A percentile compares a stretch with the other conserved stretches of the same genome.
phyloP scores from a whole-genome alignment of 2,113 vertebrate species.

The Tautogolabrus adspersus region DNA sequence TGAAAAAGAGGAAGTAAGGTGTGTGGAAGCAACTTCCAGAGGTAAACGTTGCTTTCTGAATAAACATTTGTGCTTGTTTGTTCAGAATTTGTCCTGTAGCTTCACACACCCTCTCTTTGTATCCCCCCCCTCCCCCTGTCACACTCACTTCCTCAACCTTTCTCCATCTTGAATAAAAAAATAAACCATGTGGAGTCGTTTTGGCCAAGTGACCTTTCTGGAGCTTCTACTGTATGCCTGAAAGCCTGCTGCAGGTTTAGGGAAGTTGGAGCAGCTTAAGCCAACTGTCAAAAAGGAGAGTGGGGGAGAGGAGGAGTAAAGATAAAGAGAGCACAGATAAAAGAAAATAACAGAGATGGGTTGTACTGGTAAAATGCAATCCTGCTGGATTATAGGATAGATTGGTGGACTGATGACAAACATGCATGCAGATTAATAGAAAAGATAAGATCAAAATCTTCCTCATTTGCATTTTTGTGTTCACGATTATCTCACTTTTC shows the following conservation, averaged over 20 bases:
- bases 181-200: not conserved
- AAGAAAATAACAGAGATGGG: slow-evolving; percentile 8
- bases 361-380: not conserved
- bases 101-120: slow-evolving; percentile 16
- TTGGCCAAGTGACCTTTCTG: slow-evolving; percentile 18
- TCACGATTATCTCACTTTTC: not conserved
- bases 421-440: not conserved
- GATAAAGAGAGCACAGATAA: slow-evolving; percentile 62
- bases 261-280: slow-evolving; percentile 67
- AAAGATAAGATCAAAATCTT: not conserved
- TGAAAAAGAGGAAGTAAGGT: slow-evolving; percentile 79
- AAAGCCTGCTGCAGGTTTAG: slow-evolving; percentile 57
- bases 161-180: slow-evolving; percentile 23
- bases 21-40: slow-evolving; percentile 52
- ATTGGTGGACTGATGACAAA: not conserved
- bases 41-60: slow-evolving; percentile 60
- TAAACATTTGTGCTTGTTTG: slow-evolving; percentile 63
- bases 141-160: slow-evolving; percentile 36
- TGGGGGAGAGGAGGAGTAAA: slow-evolving; percentile 14
- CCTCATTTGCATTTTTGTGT: not conserved
- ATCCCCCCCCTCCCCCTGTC: not conserved
- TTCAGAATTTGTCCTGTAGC: slow-evolving; percentile 42
- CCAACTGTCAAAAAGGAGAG: slow-evolving; percentile 65
- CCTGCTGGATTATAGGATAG: not conserved
- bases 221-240: slow-evolving; percentile 27